A percentile compares a stretch with the other conserved stretches of the same genome.
These are phyloP conservation scores for Poecilia velifera DNA, from an alignment of 2,797 vertebrate species.

Conservation along the genomic window DNA sequence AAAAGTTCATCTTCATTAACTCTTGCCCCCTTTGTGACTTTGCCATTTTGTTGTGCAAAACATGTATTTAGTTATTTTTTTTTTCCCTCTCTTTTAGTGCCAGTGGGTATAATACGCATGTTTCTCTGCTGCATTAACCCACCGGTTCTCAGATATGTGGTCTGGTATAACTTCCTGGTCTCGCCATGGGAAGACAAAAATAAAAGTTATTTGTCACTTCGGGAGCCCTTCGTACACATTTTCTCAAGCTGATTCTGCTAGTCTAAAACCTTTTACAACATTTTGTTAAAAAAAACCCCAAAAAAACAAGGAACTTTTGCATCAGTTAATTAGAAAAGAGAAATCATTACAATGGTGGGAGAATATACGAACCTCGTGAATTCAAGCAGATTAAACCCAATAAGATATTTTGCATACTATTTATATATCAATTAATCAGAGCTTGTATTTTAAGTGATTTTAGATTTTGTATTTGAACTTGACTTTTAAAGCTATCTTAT, in stretches of 20 bases:
- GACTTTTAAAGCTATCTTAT: background rate
- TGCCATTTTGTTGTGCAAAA: background rate
- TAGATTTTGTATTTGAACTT: background rate
- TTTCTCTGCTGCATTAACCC: background rate
- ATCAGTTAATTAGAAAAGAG: background rate
- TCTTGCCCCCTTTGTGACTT: background rate
- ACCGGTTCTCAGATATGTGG: background rate
- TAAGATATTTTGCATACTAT: background rate
- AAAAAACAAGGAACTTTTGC: background rate
- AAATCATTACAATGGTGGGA: background rate
- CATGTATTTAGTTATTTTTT: background rate
- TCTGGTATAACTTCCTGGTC: slow-evolving; percentile 12
- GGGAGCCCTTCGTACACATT: background rate
- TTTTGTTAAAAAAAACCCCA: background rate
- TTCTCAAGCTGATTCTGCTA: background rate
- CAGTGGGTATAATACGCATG: background rate
- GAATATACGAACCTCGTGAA: background rate
- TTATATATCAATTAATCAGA: background rate
- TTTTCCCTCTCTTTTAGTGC: background rate
- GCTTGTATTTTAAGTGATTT: background rate
- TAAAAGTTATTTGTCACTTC: background rate
- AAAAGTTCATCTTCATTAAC: background rate
- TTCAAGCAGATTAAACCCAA: background rate
- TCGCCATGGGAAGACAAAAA: slow-evolving; percentile 8
- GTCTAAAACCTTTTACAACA: background rate